Evolutionary conservation across 2,113 vertebrate genomes (phyloP).

Genomic region (Hypocryptadius cinnamomeus): DNA sequence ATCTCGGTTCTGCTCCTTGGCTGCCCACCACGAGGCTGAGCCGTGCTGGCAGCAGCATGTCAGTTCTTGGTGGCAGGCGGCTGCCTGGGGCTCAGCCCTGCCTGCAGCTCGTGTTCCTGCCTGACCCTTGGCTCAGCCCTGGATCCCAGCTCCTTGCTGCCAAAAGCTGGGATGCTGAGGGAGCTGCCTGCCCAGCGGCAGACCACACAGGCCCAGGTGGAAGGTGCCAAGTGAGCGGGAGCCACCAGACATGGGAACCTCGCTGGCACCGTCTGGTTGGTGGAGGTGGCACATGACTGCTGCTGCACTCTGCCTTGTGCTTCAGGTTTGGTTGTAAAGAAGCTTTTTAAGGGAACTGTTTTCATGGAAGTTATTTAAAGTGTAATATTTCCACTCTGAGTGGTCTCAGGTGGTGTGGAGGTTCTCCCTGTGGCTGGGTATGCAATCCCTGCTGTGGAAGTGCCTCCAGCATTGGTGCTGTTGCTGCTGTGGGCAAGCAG

Average conservation of each 20-base stretch:
- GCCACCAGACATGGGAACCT: fast-evolving
- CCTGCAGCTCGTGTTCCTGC: not conserved
- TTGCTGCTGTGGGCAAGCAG: not conserved
- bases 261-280: fast-evolving
- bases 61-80: not conserved
- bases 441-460: not conserved
- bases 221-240: not conserved
- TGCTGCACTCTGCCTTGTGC: fast-evolving
- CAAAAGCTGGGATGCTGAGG: fast-evolving
- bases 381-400: not conserved
- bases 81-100: not conserved
- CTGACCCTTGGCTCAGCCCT: not conserved
- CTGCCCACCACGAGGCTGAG: not conserved
- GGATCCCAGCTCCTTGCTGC: not conserved
- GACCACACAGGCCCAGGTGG: fast-evolving
- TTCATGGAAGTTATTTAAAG: not conserved
- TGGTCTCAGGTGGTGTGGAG: fast-evolving
- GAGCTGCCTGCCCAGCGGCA: not conserved
- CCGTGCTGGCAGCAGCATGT: not conserved
- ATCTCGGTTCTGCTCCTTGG: not conserved
- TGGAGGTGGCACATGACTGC: not conserved
- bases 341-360: not conserved
- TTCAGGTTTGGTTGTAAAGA: not conserved
- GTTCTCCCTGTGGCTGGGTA: not conserved
- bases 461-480: not conserved